phyloP scores from a whole-genome alignment of 2,888 invertebrate genomes.

The Microplitis deprimator region DNA sequence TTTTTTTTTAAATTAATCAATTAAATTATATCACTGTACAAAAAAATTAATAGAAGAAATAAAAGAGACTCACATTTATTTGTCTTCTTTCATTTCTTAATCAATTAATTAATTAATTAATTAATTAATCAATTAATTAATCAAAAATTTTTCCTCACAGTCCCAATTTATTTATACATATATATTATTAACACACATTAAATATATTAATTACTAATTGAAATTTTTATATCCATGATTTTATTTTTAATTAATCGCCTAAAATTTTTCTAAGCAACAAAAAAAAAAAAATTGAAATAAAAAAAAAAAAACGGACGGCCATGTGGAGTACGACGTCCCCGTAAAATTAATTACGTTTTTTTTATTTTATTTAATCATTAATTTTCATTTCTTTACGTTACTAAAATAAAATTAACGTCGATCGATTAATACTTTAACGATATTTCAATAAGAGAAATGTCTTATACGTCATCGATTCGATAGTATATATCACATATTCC shows the following conservation, averaged over 20 bases:
- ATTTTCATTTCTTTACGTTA: conserved; percentile 13
- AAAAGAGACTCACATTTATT: background rate
- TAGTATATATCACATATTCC: conserved; percentile 41
- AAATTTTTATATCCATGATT: background rate
- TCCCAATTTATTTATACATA: conserved; percentile 6
- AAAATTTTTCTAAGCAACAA: conserved; percentile 26
- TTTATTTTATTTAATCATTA: conserved; percentile 17
- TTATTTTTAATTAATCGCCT: conserved; percentile 9
- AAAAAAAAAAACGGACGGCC: conserved; percentile 27
- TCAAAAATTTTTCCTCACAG: background rate
- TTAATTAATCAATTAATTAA: background rate
- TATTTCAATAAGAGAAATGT: conserved; percentile 35
- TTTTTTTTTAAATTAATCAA: conserved; percentile 39
- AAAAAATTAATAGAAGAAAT: conserved; percentile 40
- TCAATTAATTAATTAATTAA: background rate
- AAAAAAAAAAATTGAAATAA: conserved; percentile 7
- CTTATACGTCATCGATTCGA: conserved; percentile 40
- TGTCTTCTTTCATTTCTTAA: background rate
- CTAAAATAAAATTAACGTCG: conserved; percentile 39
- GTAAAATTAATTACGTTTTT: background rate
- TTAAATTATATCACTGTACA: conserved; percentile 54
- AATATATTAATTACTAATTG: background rate
- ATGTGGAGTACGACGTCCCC: background rate
- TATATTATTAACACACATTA: conserved; percentile 8
- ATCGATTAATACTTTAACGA: conserved; percentile 42